These are phyloP conservation scores for Tetranychus cinnabarinus DNA, from an alignment of 1,140 invertebrate genomes.

Conservation along the genomic window DNA sequence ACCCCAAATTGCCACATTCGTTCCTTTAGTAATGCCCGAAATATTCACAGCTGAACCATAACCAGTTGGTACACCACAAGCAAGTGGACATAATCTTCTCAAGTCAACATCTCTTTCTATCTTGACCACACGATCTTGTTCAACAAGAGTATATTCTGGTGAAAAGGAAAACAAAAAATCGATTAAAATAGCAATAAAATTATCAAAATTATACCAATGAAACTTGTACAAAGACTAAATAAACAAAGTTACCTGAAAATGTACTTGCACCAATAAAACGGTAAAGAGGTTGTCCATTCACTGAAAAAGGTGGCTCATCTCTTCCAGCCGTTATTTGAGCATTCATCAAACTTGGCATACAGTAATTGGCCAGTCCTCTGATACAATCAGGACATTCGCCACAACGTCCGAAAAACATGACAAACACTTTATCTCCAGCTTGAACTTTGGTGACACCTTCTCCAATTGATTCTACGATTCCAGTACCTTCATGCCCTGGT, in stretches of 20 bases:
- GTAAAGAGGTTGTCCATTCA: conserved; percentile 60
- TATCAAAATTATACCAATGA: background rate
- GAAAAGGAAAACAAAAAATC: conserved; percentile 13
- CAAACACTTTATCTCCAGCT: conserved; percentile 79
- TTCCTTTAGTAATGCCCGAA: conserved; percentile 54
- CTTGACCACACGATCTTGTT: too few relatives aligned
- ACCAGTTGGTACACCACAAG: conserved; percentile 72
- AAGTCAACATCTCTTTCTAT: conserved; percentile 35
- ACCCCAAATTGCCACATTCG: conserved; percentile 74
- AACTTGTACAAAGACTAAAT: conserved; percentile 34
- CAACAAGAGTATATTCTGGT: background rate
- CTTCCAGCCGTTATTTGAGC: conserved; percentile 48
- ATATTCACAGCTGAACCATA: conserved; percentile 83
- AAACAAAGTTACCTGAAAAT: conserved; percentile 54
- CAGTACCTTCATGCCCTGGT: conserved; percentile 77
- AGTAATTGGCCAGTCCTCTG: conserved; percentile 83
- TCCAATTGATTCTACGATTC: conserved; percentile 84
- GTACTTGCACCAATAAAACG: conserved; percentile 96
- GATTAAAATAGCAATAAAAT: conserved; percentile 13
- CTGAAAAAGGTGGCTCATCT: conserved; percentile 60
- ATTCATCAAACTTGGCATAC: conserved; percentile 19
- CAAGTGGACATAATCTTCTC: conserved; percentile 73
- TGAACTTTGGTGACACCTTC: conserved; percentile 62
- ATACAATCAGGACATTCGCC: conserved; percentile 83
- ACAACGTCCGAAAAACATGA: conserved; percentile 85